These are phyloP conservation scores for Fratercula arctica DNA, from an alignment of 2,797 vertebrate genomes.

Conservation along the genomic window DNA sequence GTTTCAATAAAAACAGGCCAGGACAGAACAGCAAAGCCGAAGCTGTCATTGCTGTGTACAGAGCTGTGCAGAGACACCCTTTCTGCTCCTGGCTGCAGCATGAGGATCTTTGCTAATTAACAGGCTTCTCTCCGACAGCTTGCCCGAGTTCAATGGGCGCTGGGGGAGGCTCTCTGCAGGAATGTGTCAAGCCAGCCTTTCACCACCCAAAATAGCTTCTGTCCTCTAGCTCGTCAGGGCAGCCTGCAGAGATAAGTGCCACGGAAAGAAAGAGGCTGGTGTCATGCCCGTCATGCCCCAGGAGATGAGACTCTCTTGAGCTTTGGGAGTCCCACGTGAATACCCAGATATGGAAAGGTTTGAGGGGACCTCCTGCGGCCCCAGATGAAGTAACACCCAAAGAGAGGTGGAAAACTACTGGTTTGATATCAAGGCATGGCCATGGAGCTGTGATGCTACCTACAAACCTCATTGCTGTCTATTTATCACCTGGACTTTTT, in stretches of 20 bases:
- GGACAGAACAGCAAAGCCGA: neutral
- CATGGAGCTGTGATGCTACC: accelerated
- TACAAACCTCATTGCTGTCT: neutral
- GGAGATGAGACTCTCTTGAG: neutral
- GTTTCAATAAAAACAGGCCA: conserved; percentile 17
- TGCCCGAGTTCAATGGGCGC: neutral
- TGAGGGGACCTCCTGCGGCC: neutral
- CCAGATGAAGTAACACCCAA: neutral
- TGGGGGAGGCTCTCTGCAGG: neutral
- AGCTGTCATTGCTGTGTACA: neutral
- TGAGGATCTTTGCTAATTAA: neutral
- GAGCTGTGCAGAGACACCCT: neutral
- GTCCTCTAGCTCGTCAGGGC: neutral
- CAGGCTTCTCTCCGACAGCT: neutral
- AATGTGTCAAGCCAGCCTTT: neutral
- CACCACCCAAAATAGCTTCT: neutral
- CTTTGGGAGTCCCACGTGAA: neutral
- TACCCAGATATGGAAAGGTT: accelerated
- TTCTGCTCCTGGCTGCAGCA: neutral
- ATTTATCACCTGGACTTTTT: neutral
- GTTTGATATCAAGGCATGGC: neutral
- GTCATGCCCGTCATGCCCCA: neutral
- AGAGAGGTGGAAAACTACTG: neutral
- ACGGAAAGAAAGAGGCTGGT: neutral
- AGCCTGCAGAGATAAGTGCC: neutral